A percentile compares a stretch with the other conserved stretches of the same genome.
Evolutionary conservation across 1,140 invertebrate species (phyloP).

Genomic region (Drosophila miranda): DNA sequence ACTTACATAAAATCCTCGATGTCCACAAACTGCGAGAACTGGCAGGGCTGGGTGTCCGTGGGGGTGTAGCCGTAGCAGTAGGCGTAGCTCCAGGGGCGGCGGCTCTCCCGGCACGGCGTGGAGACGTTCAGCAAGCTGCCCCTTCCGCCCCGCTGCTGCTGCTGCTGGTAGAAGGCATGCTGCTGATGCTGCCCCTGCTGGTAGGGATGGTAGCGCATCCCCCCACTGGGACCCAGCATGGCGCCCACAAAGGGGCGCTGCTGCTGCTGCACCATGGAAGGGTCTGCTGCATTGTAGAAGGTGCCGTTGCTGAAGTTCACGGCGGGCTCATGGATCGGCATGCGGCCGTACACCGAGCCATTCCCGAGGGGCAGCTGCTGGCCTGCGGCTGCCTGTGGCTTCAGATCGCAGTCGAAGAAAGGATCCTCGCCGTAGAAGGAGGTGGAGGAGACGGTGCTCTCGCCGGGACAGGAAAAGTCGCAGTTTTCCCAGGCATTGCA

Average conservation of each 20-base stretch:
- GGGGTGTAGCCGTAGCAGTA: slow-evolving; percentile 84
- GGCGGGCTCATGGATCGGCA: slow-evolving; percentile 59
- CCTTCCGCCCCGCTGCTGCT: background rate
- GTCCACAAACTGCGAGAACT: slow-evolving; percentile 85
- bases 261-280: background rate
- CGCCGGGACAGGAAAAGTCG: slow-evolving; percentile 54
- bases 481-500: slow-evolving; percentile 59
- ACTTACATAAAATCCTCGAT: slow-evolving; percentile 89
- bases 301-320: slow-evolving; percentile 60
- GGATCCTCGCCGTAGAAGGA: slow-evolving; percentile 71
- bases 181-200: slow-evolving; percentile 39
- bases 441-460: slow-evolving; percentile 14
- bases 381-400: slow-evolving; percentile 20
- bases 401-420: slow-evolving; percentile 49
- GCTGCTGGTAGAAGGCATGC: slow-evolving; percentile 25
- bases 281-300: slow-evolving; percentile 35
- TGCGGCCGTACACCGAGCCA: slow-evolving; percentile 47
- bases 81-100: slow-evolving; percentile 85
- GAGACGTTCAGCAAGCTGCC: slow-evolving; percentile 48
- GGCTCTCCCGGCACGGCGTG: slow-evolving; percentile 84
- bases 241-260: slow-evolving; percentile 30
- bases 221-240: slow-evolving; percentile 25
- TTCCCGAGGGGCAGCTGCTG: background rate
- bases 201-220: slow-evolving; percentile 58
- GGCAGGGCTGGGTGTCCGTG: slow-evolving; percentile 84